These are phyloP conservation scores for Pocillopora verrucosa DNA, from an alignment of 64 coral and sea anemone genomes.

Conservation along the genomic window DNA sequence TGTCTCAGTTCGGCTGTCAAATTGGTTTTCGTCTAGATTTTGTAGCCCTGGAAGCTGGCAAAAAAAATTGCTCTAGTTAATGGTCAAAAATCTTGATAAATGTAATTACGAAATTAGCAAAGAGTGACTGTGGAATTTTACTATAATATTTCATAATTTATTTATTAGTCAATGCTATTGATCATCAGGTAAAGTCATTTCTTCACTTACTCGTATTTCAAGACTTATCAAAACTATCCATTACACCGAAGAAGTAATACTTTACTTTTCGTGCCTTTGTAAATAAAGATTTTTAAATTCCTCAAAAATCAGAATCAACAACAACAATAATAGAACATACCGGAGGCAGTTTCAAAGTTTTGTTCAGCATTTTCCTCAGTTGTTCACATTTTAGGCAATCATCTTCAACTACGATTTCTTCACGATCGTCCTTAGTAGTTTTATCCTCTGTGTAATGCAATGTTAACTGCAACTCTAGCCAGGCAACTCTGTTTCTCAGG, in stretches of 20 bases:
- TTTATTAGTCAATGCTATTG: too few species aligned
- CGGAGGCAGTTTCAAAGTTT: not conserved
- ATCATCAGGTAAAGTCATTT: too few species aligned
- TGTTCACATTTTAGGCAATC: not conserved
- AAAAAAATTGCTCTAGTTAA: not conserved
- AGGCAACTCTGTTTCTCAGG: conserved; percentile 1
- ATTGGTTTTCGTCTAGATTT: not conserved
- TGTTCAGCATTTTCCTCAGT: not conserved
- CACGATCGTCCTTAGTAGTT: not conserved
- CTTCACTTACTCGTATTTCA: too few species aligned
- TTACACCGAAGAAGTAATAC: too few species aligned
- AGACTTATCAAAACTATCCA: too few species aligned
- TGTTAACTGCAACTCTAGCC: conserved; percentile 30
- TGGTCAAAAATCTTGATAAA: not conserved
- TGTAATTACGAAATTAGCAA: not conserved
- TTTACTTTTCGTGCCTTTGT: not conserved
- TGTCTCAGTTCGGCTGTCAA: not conserved
- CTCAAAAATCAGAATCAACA: not conserved
- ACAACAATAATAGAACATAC: not conserved
- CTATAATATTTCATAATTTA: too few species aligned
- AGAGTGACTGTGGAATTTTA: not conserved
- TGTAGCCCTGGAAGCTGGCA: not conserved
- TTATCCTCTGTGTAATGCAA: conserved; percentile 13
- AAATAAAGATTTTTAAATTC: too few species aligned
- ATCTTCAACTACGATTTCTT: not conserved